Conservation (phyloP, 2,113 vertebrate genomes). For the Chitala chitala region DNA sequence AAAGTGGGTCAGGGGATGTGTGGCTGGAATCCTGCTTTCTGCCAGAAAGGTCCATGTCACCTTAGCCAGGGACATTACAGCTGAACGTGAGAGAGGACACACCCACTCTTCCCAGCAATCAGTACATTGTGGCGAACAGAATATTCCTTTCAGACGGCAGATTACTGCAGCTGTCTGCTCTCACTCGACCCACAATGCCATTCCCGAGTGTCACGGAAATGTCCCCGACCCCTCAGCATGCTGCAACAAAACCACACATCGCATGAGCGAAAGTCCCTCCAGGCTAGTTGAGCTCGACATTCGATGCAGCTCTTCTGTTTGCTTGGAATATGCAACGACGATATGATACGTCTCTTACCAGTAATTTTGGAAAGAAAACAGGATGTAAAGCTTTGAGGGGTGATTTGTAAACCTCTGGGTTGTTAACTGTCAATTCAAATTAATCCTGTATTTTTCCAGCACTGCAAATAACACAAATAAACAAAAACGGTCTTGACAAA, state of each 20-base stretch:
- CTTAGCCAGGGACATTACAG: neutral
- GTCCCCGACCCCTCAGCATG: neutral
- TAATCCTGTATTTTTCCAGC: slow-evolving; percentile 2
- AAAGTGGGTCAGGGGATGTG: neutral
- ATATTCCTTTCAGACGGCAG: neutral
- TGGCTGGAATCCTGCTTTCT: neutral
- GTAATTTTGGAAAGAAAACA: neutral
- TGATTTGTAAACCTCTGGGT: neutral
- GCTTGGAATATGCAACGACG: neutral
- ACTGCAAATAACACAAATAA: neutral
- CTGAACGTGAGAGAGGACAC: neutral
- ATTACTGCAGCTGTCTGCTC: neutral
- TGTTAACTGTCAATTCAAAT: slow-evolving; percentile 6
- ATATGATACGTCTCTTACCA: neutral
- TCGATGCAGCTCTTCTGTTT: slow-evolving; percentile 1
- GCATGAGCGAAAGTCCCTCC: neutral
- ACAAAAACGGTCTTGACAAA: neutral
- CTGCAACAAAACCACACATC: neutral
- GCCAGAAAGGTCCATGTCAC: neutral
- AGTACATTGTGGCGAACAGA: neutral
- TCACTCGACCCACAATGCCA: neutral
- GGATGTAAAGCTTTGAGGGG: neutral
- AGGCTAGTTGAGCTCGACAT: neutral
- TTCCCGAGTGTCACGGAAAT: neutral
- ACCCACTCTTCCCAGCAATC: neutral